A percentile compares a stretch with the other conserved stretches of the same genome.
These are phyloP conservation scores for Troides oblongomaculatus DNA, from an alignment of 2,888 invertebrate species.

Conservation along the genomic window DNA sequence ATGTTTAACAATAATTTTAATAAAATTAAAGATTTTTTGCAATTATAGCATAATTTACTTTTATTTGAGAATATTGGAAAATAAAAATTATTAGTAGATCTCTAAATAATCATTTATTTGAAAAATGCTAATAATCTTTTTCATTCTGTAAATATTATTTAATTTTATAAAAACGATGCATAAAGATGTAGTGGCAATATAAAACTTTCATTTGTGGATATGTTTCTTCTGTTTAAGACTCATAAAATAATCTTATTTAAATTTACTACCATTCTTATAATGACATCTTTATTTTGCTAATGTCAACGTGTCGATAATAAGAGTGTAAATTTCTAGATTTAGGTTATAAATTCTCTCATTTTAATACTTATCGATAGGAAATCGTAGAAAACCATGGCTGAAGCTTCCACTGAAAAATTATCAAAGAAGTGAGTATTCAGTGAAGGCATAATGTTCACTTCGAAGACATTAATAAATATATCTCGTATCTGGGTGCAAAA, in stretches of 20 bases:
- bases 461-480: constrained; percentile 46
- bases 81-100: background rate
- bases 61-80: background rate
- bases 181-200: too few species aligned
- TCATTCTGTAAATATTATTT: too few species aligned
- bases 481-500: constrained; percentile 39
- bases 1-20: background rate
- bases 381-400: constrained; percentile 70
- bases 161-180: too few species aligned
- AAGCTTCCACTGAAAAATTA: constrained; percentile 78
- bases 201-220: too few species aligned
- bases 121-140: too few species aligned
- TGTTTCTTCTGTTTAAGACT: too few species aligned
- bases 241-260: too few species aligned
- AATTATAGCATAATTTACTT: background rate
- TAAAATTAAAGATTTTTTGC: background rate
- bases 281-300: background rate
- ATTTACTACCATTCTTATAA: background rate
- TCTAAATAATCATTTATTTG: too few species aligned
- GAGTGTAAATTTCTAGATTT: constrained; percentile 16
- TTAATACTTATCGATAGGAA: background rate
- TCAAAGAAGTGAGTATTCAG: constrained; percentile 84
- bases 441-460: constrained; percentile 52
- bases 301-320: constrained; percentile 24
- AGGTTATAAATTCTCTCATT: constrained; percentile 21